These are phyloP conservation scores for Monopterus albus DNA, from an alignment of 2,113 vertebrate genomes.

Conservation along the genomic window DNA sequence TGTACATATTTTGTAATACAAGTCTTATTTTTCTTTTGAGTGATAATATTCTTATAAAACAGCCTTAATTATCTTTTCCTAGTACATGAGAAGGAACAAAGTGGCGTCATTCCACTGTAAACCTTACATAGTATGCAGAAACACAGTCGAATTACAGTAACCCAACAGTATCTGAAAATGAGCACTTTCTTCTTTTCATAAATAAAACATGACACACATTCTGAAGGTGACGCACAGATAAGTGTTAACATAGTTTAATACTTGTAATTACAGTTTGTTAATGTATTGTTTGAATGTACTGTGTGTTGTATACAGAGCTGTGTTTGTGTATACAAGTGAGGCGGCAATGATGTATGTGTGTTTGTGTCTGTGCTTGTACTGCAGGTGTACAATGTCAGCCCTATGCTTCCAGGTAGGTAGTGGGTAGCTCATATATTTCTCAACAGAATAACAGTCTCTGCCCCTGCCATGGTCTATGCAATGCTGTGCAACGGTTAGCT, in stretches of 20 bases:
- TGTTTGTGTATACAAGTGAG: constrained; percentile 25
- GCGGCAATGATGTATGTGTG: constrained; percentile 19
- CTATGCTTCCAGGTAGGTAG: constrained; percentile 57
- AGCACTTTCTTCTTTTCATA: constrained; percentile 67
- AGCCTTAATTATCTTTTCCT: constrained; percentile 59
- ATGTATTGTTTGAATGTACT: constrained; percentile 40
- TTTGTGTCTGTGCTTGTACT: constrained; percentile 61
- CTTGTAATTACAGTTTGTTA: constrained; percentile 70
- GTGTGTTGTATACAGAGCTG: constrained; percentile 19
- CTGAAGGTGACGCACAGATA: constrained; percentile 67
- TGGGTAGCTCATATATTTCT: constrained; percentile 48
- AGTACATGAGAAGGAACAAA: constrained; percentile 54
- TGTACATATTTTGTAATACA: constrained; percentile 72
- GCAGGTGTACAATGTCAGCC: constrained; percentile 59
- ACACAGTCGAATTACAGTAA: constrained; percentile 73
- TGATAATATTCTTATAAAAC: constrained; percentile 67
- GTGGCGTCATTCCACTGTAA: constrained; percentile 49
- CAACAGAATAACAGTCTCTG: constrained; percentile 67
- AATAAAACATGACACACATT: constrained; percentile 74
- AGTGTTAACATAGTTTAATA: constrained; percentile 75
- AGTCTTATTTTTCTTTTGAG: constrained; percentile 44
- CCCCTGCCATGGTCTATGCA: constrained; percentile 61
- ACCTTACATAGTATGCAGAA: constrained; percentile 60
- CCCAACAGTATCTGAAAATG: constrained; percentile 51
- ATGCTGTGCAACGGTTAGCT: constrained; percentile 46